Evolutionary conservation across 2,113 vertebrate species (phyloP).

Genomic region (Myrmecophaga tridactyla): DNA sequence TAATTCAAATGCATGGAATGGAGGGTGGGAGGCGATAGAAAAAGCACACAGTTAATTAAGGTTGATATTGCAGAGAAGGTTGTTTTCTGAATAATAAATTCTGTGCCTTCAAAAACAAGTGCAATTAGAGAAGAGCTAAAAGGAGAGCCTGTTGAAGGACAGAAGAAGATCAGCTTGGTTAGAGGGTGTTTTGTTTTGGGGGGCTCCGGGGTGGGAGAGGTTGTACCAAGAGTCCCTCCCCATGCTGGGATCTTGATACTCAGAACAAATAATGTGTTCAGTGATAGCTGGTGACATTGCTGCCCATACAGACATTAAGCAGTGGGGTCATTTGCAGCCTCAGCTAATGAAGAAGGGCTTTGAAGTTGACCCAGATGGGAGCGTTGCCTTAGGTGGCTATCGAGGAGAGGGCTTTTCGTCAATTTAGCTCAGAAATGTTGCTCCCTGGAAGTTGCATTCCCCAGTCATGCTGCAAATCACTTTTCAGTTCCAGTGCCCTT

Average conservation of each 20-base stretch:
- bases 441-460: neutral
- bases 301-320: neutral
- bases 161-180: conserved; percentile 36
- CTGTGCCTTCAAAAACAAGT: conserved; percentile 75
- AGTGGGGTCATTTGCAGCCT: neutral
- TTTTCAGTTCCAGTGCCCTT: neutral
- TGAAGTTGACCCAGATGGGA: conserved; percentile 25
- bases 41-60: conserved; percentile 84
- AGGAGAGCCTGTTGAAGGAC: conserved; percentile 68
- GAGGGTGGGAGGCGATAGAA: conserved; percentile 80
- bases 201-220: neutral
- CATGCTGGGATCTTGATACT: conserved; percentile 29
- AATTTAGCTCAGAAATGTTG: conserved; percentile 24
- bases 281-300: neutral
- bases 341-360: conserved; percentile 26
- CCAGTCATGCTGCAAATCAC: neutral
- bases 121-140: conserved; percentile 79
- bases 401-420: conserved; percentile 11
- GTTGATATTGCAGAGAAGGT: conserved; percentile 82
- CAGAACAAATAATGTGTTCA: neutral
- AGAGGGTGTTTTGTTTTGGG: neutral
- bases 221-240: neutral
- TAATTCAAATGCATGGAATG: conserved; percentile 77
- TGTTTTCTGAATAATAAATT: conserved; percentile 86
- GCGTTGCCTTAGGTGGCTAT: neutral